Evolutionary conservation across 2,113 vertebrate species (phyloP).

Genomic region (Tympanuchus pallidicinctus): DNA sequence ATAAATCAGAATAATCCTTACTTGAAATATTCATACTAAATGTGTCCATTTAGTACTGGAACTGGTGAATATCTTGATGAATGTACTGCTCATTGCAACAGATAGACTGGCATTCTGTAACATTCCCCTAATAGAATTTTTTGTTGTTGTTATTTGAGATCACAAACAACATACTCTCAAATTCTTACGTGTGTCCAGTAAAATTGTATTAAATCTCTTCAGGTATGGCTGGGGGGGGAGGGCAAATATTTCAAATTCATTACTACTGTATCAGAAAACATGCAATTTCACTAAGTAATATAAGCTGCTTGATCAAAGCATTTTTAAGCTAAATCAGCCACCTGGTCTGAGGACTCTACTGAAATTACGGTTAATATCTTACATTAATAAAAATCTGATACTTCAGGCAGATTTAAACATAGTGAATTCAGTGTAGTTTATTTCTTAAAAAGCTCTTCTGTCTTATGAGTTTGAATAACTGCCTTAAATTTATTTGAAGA

Average conservation of each 20-base stretch:
- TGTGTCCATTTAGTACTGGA: neutral
- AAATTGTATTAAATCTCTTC: neutral
- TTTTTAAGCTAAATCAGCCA: neutral
- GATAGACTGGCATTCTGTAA: neutral
- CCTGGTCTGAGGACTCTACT: neutral
- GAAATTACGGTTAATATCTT: neutral
- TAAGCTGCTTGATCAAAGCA: neutral
- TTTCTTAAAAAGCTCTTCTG: neutral
- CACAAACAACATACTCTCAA: neutral
- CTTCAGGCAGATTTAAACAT: neutral
- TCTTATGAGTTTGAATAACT: neutral
- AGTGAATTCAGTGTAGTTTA: neutral
- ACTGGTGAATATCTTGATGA: neutral
- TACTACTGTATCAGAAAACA: neutral
- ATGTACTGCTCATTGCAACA: neutral
- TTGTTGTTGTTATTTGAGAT: neutral
- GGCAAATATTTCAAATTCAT: neutral
- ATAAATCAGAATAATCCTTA: neutral
- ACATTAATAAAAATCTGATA: neutral
- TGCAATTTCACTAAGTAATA: neutral
- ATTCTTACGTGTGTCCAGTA: neutral
- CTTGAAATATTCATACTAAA: neutral
- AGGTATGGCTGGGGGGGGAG: neutral
- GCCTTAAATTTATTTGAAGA: neutral
- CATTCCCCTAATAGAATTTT: neutral